These are phyloP conservation scores for Bradypodion ventrale DNA, from an alignment of 2,797 vertebrate genomes.

Conservation along the genomic window DNA sequence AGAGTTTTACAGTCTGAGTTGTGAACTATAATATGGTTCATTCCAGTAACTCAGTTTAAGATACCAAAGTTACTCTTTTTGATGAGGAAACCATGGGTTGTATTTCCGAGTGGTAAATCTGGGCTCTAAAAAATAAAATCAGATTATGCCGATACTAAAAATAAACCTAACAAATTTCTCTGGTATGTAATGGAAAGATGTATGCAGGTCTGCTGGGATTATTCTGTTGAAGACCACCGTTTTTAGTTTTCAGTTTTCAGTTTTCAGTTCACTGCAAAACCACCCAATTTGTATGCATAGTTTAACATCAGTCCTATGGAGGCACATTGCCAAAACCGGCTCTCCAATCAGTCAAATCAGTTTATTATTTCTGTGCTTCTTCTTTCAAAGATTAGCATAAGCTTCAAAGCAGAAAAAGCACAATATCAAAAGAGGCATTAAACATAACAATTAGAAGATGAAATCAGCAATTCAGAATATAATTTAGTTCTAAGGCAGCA, in stretches of 20 bases:
- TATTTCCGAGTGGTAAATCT: not conserved
- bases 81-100: not conserved
- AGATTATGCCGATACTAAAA: not conserved
- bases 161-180: not conserved
- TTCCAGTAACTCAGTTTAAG: not conserved
- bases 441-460: not conserved
- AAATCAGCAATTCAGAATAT: not conserved
- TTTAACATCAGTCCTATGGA: not conserved
- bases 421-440: not conserved
- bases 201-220: not conserved
- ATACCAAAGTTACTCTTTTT: not conserved
- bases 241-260: not conserved
- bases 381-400: not conserved
- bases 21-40: not conserved
- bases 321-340: not conserved
- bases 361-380: not conserved
- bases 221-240: not conserved
- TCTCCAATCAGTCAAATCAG: not conserved
- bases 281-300: not conserved
- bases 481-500: not conserved
- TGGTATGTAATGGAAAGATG: too few relatives aligned
- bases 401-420: not conserved
- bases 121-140: not conserved
- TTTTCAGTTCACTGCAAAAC: not conserved
- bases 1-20: not conserved